phyloP scores from a whole-genome alignment of 2,797 vertebrate species.

The Pteropus rufus region DNA sequence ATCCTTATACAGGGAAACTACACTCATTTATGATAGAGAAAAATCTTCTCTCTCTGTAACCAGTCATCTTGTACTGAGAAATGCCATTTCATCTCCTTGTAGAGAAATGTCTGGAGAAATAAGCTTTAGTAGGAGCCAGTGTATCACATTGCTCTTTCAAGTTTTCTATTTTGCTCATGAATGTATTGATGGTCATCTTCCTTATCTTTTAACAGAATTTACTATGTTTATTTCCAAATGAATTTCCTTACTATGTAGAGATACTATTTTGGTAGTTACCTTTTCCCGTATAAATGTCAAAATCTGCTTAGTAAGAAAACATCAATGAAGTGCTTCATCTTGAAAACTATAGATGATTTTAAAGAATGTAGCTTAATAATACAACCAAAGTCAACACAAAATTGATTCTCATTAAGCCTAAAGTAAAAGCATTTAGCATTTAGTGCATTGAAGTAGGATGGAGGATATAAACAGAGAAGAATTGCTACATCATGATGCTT shows the following conservation, averaged over 20 bases:
- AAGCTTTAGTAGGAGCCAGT: not conserved
- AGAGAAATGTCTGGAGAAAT: not conserved
- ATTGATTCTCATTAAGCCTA: not conserved
- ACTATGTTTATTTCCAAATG: not conserved
- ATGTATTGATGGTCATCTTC: not conserved
- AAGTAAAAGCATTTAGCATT: not conserved
- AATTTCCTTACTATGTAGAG: not conserved
- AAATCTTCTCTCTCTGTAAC: not conserved
- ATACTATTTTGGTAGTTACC: not conserved
- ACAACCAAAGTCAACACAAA: not conserved
- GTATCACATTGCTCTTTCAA: too few species aligned
- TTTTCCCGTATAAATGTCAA: conserved; percentile 22
- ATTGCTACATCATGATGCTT: fast-evolving
- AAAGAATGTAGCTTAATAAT: not conserved
- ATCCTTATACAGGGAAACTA: not conserved
- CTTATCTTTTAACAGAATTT: not conserved
- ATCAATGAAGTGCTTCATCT: not conserved
- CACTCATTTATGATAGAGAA: not conserved
- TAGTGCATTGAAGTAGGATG: too few species aligned
- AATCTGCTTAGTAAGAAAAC: conserved; percentile 11
- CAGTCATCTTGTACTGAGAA: not conserved
- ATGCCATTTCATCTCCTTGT: not conserved
- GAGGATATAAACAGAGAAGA: not conserved
- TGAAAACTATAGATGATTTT: not conserved
- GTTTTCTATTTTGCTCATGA: not conserved